A percentile compares a stretch with the other conserved stretches of the same genome.
These are phyloP conservation scores for Ylistrum balloti DNA, from an alignment of 1,140 invertebrate species.

Conservation along the genomic window DNA sequence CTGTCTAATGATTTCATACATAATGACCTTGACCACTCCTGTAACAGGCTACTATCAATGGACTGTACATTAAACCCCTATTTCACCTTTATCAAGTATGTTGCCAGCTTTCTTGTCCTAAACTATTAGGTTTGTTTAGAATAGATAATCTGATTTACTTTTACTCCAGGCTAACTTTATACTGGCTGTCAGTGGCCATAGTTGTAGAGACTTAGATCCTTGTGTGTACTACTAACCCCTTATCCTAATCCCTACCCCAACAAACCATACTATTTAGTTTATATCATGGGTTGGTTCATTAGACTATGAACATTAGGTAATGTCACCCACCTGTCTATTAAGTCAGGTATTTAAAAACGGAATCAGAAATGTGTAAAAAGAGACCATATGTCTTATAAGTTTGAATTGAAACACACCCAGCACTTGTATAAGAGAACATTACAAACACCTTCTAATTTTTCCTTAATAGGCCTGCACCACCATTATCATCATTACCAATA, in stretches of 20 bases:
- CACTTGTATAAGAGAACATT: too few relatives aligned
- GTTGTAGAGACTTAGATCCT: neutral
- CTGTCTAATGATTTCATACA: too few relatives aligned
- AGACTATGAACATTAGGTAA: neutral
- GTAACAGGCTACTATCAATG: neutral
- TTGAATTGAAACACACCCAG: too few relatives aligned
- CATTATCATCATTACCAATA: too few relatives aligned
- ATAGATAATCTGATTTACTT: conserved; percentile 16
- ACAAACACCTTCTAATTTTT: too few relatives aligned
- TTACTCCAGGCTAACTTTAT: neutral
- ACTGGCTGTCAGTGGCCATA: neutral
- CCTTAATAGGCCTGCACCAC: too few relatives aligned
- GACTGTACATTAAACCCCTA: neutral
- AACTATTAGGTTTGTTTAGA: conserved; percentile 20
- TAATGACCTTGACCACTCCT: neutral
- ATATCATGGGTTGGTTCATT: neutral
- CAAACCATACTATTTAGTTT: neutral
- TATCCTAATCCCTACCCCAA: neutral
- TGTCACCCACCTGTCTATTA: neutral
- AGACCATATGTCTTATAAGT: neutral
- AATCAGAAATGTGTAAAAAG: too few relatives aligned
- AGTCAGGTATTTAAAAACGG: too few relatives aligned
- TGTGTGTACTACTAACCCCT: neutral
- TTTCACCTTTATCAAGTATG: neutral
- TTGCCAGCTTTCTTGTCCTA: neutral